Evolutionary conservation across 2,113 vertebrate species (phyloP).

Genomic region (Petaurus breviceps): DNA sequence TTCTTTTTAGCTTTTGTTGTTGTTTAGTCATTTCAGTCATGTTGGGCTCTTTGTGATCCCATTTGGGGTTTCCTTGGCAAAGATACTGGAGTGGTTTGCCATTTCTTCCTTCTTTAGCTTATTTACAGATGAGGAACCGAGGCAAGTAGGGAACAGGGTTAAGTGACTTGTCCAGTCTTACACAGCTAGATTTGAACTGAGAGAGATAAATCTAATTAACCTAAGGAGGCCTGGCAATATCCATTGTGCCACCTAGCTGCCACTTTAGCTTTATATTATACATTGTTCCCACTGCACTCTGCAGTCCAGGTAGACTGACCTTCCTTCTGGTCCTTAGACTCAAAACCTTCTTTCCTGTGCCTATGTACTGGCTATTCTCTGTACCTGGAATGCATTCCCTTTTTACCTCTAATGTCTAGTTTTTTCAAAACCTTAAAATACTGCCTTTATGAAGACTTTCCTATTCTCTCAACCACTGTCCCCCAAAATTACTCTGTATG

Average conservation of each 20-base stretch:
- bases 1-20: too few relatives aligned
- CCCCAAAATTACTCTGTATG: neutral
- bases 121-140: too few relatives aligned
- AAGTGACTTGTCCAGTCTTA: neutral
- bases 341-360: neutral
- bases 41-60: too few relatives aligned
- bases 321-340: neutral
- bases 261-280: neutral
- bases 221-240: neutral
- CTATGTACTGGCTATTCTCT: neutral
- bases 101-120: too few relatives aligned
- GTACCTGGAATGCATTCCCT: neutral
- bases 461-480: neutral
- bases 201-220: neutral
- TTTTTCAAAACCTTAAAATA: neutral
- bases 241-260: neutral
- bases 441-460: neutral
- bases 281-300: neutral
- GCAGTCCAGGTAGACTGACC: neutral
- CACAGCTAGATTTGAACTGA: neutral
- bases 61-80: neutral
- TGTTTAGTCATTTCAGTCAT: neutral
- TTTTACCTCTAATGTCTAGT: neutral
- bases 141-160: neutral
- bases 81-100: neutral